Conservation (phyloP, 1,140 invertebrate species). For the Euwallacea fornicatus region DNA sequence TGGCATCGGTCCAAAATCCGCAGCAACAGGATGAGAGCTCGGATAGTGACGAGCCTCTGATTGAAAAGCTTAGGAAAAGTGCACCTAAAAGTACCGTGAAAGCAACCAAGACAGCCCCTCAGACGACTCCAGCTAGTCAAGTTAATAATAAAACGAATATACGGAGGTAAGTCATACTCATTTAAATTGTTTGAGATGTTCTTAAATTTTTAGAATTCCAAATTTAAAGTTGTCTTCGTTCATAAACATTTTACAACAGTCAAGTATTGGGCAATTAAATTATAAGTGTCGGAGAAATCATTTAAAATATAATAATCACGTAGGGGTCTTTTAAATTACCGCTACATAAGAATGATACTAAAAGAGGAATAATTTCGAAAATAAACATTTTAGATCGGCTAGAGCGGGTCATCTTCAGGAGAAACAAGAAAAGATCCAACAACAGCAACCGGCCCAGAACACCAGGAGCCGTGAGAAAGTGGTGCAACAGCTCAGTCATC, state of each 20-base stretch:
- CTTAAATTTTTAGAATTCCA: background rate
- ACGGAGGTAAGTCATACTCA: conserved; percentile 20
- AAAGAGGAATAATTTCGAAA: background rate
- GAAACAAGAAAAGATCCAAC: conserved; percentile 9
- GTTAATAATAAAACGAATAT: conserved; percentile 39
- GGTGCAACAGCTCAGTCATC: conserved; percentile 11
- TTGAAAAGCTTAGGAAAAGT: conserved; percentile 67
- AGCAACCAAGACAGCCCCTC: conserved; percentile 7
- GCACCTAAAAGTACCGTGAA: conserved; percentile 31
- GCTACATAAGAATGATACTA: too few species aligned
- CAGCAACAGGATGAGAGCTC: conserved; percentile 61
- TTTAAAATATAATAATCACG: too few species aligned
- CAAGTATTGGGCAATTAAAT: too few species aligned
- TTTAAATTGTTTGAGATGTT: too few species aligned
- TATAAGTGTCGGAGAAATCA: too few species aligned
- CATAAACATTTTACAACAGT: background rate
- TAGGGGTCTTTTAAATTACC: too few species aligned
- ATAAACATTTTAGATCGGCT: conserved; percentile 15
- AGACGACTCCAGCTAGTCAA: conserved; percentile 34
- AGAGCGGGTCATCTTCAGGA: conserved; percentile 26
- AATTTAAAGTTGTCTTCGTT: background rate
- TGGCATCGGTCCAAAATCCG: conserved; percentile 16
- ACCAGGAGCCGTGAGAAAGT: conserved; percentile 47
- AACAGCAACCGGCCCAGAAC: conserved; percentile 49
- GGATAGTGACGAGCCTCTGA: conserved; percentile 78